phyloP scores from a whole-genome alignment of 2,797 vertebrate genomes.

The Pachyuromys duprasi region DNA sequence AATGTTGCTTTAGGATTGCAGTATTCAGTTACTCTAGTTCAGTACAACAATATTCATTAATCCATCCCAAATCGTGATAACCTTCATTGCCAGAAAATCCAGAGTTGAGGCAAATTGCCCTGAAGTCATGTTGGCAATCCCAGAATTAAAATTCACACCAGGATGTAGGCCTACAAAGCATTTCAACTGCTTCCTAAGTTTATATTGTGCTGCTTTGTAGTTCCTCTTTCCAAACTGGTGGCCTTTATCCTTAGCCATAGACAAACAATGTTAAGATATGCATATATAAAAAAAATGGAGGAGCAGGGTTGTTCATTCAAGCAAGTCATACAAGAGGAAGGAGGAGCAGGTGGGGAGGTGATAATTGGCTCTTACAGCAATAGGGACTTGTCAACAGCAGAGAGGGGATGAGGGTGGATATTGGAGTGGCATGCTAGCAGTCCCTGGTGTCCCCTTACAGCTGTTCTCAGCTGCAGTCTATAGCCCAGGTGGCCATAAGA shows the following conservation, averaged over 20 bases:
- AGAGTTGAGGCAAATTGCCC: background rate
- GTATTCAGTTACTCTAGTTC: background rate
- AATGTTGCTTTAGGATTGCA: background rate
- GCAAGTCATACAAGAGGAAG: background rate
- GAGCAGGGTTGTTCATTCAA: background rate
- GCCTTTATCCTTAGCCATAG: background rate
- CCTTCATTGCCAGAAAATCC: background rate
- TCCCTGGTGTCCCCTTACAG: slow-evolving; percentile 63
- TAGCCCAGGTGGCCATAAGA: slow-evolving; percentile 67
- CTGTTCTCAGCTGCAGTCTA: slow-evolving; percentile 55
- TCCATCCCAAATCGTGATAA: background rate
- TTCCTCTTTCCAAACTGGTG: background rate
- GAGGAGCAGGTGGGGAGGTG: slow-evolving; percentile 63
- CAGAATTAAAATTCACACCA: background rate
- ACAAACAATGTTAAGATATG: background rate
- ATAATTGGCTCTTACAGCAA: slow-evolving; percentile 50
- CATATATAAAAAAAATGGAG: background rate
- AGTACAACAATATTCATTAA: background rate
- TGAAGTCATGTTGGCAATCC: background rate
- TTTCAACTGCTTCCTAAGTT: background rate
- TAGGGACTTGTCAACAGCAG: slow-evolving; percentile 51
- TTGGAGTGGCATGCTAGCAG: background rate
- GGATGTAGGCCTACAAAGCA: background rate
- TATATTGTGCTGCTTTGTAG: background rate
- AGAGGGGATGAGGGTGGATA: background rate